Conservation (phyloP, 1,140 invertebrate species). For the Amphibalanus amphitrite region DNA sequence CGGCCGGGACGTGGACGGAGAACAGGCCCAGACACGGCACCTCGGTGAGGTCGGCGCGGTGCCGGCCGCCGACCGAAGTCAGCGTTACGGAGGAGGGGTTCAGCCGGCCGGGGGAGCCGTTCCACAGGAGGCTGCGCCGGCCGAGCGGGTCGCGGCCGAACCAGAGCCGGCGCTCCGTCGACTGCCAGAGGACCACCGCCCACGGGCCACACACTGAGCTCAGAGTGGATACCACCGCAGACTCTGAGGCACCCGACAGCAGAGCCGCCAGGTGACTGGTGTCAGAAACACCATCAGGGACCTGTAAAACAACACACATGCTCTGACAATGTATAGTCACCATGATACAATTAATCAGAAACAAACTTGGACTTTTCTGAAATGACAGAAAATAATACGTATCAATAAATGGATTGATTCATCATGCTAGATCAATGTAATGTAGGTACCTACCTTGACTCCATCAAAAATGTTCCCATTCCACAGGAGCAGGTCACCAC, state of each 20-base stretch:
- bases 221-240: neutral
- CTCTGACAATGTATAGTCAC: too few relatives aligned
- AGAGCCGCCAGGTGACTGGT: neutral
- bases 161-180: conserved; percentile 34
- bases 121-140: conserved; percentile 57
- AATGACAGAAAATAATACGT: neutral
- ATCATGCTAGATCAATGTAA: neutral
- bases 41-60: conserved; percentile 10
- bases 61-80: conserved; percentile 38
- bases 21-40: conserved; percentile 14
- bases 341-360: too few relatives aligned
- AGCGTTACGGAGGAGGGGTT: conserved; percentile 29
- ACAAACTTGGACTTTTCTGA: neutral
- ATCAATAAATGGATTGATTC: neutral
- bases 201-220: neutral
- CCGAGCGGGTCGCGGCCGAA: conserved; percentile 75
- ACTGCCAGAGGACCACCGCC: neutral
- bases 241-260: neutral
- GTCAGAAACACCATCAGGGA: neutral
- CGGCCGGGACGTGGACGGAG: neutral
- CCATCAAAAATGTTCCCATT: neutral
- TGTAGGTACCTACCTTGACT: too few relatives aligned
- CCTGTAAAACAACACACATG: neutral
- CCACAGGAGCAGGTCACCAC: neutral
- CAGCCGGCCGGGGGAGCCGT: conserved; percentile 24